Conservation (phyloP, 2,888 invertebrate genomes). For the Leistus spinibarbis region DNA sequence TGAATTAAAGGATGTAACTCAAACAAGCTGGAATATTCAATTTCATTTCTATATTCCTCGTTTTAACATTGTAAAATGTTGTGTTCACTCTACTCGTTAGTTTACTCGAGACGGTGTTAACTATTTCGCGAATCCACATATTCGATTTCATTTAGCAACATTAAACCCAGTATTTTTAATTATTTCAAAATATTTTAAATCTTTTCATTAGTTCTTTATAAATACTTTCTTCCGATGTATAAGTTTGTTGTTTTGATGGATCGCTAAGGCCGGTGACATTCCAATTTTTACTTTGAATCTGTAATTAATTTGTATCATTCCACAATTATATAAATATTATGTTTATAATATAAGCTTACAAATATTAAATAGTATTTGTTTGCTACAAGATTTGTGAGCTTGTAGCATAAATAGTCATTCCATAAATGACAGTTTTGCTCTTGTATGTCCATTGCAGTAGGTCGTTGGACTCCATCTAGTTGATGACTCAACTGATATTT, state of each 20-base stretch:
- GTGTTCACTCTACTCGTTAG: too few relatives aligned
- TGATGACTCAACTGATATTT: conserved; percentile 41
- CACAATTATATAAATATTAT: background rate
- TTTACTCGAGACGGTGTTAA: too few relatives aligned
- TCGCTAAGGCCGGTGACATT: background rate
- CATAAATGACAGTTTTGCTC: conserved; percentile 42
- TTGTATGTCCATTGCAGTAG: background rate
- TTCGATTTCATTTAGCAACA: too few relatives aligned
- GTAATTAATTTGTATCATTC: background rate
- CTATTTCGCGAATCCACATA: too few relatives aligned
- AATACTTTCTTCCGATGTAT: background rate
- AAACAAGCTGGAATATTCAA: too few relatives aligned
- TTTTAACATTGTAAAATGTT: too few relatives aligned
- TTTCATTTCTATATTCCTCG: too few relatives aligned
- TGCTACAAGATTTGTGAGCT: background rate
- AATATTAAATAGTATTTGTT: background rate
- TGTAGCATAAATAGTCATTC: conserved; percentile 33
- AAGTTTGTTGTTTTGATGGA: background rate
- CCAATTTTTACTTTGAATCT: background rate
- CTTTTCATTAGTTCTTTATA: too few relatives aligned
- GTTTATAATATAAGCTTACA: background rate
- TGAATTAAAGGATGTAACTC: too few relatives aligned
- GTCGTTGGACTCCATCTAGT: conserved; percentile 7
- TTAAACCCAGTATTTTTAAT: too few relatives aligned
- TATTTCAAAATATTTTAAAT: background rate